Base-by-base conservation (phyloP, 2,113 vertebrate species). In the Loxodonta africana region DNA sequence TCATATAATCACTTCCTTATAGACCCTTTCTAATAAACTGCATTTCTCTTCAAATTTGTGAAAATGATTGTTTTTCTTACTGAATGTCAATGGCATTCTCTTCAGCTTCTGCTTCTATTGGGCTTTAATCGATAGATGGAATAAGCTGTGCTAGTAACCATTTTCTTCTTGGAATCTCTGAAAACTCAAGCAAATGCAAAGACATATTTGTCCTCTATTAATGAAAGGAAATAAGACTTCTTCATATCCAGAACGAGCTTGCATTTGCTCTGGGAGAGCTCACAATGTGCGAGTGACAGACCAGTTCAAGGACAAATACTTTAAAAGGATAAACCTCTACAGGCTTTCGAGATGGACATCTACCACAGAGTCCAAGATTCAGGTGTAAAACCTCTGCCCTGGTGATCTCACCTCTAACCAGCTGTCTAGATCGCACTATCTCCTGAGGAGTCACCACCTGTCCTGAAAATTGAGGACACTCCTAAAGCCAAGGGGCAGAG, bases 361-460 rank as follows among this genome's bases (percentile, higher is more conserved):
- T n/a, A 74, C 44, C 18, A 2, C 90, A 53, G 60, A 57, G 26
- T 83, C 74, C 71, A 73, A 46, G 48, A 30, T 63, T 41, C 95
- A 93, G 77, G 88, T 85, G 76, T 41, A 5, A 96, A 85, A 77
- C 30, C 77, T 85, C 81, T 67, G 63, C 88, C 82, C 81, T 11
- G 1, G 8, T 5, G 3, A 69, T 83, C 80, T 77, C 96, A 90
- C 88, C 17, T 62, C 78, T 25, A 21, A 67, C 60, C 88, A 37
- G 28, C 91, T 0, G 18, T 95, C 82, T 74, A 67, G 14, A 69
- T 62, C 63, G 2, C 8, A 0, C 3, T 21, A 0, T 84, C 85
- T 90, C 93, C 76, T 5, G 76, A 81, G 96, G 30, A 88, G 23
- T 2, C 23, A 23, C 71, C 92, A 97, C 88, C 96, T 97, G 94